Base-by-base conservation (phyloP, 1,140 invertebrate genomes). In the Pseudomyrmex pallidus region DNA sequence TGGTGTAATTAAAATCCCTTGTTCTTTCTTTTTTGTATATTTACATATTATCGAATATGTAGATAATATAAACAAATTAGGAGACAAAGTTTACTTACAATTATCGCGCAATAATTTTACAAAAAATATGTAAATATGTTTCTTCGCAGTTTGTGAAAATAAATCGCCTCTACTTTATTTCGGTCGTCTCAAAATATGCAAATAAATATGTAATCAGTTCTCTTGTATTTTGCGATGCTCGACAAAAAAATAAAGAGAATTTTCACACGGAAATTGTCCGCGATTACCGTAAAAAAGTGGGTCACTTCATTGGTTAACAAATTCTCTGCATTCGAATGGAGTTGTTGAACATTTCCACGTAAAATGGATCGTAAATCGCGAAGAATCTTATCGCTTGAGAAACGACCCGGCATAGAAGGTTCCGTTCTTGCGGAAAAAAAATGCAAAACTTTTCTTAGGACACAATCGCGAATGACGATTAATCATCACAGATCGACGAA, bases 401-500 rank as follows among this genome's bases (percentile, higher is more conserved):
- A 67, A 67, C 2, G 17, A 25, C 8, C 20, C 17, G 63, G 20
- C 46, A 48, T 67, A 50, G 50, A 68, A 68, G 20, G 25, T 50
- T 44, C 0, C 15, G 22, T 0, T n/a, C n/a, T n/a, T 15, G 54
- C 56, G 35, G 61, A 44, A 82, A 13, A 82, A 82, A 73, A 59
- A 59, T 59, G n/a, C n/a, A 59, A 57, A 20, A 20, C n/a, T 59
- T 17, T 22, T 10, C n/a, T 9, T 10, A 2, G n/a, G 8, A 67
- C 17, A 3, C 56, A 44, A 77, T 83, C 66, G 66, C 59, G 20
- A 7, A 59, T 44, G 64, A 84, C 73, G 66, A 84, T 86, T 78
- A 84, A 86, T 86, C 84, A 52, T 72, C 66, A 73, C 63, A 74
- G 67, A 62, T 20, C 13, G 46, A 82, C 62, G 52, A 48, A 25